Evolutionary conservation across 2,888 invertebrate species (phyloP).

Genomic region (Anarsia innoxiella): DNA sequence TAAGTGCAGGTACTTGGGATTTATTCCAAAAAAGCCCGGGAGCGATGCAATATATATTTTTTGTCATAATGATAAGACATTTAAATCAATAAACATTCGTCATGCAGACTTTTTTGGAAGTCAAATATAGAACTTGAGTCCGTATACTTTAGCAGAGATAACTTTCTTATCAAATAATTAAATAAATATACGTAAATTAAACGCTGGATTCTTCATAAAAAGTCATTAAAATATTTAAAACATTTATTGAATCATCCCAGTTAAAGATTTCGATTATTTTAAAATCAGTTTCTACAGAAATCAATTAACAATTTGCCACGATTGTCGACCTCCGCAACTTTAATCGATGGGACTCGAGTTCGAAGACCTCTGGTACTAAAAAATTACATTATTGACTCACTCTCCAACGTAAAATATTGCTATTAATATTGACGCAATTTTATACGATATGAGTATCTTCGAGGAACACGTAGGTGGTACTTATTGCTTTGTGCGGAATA

Average conservation of each 20-base stretch:
- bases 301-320: conserved; percentile 15
- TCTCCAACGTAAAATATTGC: not conserved
- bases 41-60: no score
- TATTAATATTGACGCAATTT: not conserved
- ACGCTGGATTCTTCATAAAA: no score
- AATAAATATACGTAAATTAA: no score
- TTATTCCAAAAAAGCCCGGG: no score
- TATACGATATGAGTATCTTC: not conserved
- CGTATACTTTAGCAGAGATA: no score
- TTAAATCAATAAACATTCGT: no score
- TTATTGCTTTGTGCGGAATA: not conserved
- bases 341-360: conserved; percentile 8
- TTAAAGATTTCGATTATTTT: conserved; percentile 2
- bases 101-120: no score
- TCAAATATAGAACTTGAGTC: no score
- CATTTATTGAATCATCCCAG: no score
- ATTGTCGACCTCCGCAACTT: conserved; percentile 11
- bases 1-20: not conserved
- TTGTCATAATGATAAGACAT: no score
- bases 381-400: not conserved
- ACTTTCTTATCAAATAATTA: no score
- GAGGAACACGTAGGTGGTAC: not conserved
- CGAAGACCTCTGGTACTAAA: conserved; percentile 8
- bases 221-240: no score
- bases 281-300: conserved; percentile 5